A percentile compares a stretch with the other conserved stretches of the same genome.
Conservation (phyloP, 1,140 invertebrate genomes). For the Pararge aegeria region DNA sequence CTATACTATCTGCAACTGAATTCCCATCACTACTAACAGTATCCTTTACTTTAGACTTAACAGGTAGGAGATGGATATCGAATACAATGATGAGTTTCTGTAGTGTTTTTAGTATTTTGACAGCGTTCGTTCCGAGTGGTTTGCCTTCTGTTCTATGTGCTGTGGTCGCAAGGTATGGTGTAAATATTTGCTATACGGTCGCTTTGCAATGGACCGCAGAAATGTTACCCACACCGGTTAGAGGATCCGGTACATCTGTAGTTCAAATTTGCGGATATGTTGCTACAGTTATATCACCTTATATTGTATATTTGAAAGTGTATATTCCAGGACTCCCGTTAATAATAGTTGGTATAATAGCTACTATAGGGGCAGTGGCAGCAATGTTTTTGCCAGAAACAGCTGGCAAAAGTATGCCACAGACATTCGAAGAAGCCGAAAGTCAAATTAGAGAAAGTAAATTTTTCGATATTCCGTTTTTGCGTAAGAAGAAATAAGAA, state of each 20-base stretch:
- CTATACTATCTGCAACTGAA: constrained; percentile 57
- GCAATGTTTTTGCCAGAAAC: constrained; percentile 88
- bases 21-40: constrained; percentile 54
- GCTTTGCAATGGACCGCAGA: constrained; percentile 62
- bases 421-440: constrained; percentile 88
- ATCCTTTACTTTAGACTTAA: constrained; percentile 57
- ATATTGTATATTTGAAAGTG: constrained; percentile 51
- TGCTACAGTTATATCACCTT: constrained; percentile 54
- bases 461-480: constrained; percentile 41
- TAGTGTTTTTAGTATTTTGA: constrained; percentile 50
- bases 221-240: constrained; percentile 82
- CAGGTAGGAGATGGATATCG: constrained; percentile 55
- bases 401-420: constrained; percentile 86
- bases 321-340: constrained; percentile 81
- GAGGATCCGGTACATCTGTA: constrained; percentile 82
- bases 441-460: constrained; percentile 41
- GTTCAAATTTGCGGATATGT: constrained; percentile 81
- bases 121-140: constrained; percentile 42
- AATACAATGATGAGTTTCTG: constrained; percentile 34
- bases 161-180: constrained; percentile 50
- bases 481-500: constrained; percentile 16
- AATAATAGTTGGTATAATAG: constrained; percentile 85
- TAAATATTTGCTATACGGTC: constrained; percentile 52
- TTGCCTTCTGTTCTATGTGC: constrained; percentile 51
- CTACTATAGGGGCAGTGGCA: constrained; percentile 83